Evolutionary conservation across 2,113 vertebrate species (phyloP).

Genomic region (Aptenodytes forsteri): DNA sequence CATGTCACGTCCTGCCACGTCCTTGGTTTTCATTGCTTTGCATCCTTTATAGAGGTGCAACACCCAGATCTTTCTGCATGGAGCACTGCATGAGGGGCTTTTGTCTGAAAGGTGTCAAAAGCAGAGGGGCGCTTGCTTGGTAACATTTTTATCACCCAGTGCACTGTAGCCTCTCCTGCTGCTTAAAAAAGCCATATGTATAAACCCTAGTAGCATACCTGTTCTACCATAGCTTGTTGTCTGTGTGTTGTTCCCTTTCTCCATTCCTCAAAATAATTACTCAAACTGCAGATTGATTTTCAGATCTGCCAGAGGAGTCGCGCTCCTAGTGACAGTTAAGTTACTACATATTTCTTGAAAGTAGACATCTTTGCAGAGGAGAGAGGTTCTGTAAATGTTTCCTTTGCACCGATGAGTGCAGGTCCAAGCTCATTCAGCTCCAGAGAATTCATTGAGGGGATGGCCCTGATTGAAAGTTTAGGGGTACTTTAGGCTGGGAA

Average conservation of each 20-base stretch:
- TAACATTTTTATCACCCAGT: neutral
- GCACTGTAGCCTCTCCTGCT: neutral
- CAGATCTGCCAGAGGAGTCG: neutral
- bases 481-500: neutral
- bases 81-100: neutral
- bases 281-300: neutral
- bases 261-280: neutral
- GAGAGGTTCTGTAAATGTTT: neutral
- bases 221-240: neutral
- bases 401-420: neutral
- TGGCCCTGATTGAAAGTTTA: neutral
- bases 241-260: neutral
- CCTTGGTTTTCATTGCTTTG: neutral
- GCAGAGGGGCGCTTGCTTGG: neutral
- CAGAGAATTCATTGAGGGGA: neutral
- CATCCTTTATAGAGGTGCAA: neutral
- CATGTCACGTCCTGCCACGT: accelerated
- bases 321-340: neutral
- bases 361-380: neutral
- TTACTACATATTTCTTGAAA: neutral
- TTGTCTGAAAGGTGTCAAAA: neutral
- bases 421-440: neutral
- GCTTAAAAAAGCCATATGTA: neutral
- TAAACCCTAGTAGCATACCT: neutral
- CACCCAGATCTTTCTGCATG: neutral